Evolutionary conservation across 37 sponge, comb jelly and placozoan genomes (phyloP).

Genomic region (Spongia lamella): DNA sequence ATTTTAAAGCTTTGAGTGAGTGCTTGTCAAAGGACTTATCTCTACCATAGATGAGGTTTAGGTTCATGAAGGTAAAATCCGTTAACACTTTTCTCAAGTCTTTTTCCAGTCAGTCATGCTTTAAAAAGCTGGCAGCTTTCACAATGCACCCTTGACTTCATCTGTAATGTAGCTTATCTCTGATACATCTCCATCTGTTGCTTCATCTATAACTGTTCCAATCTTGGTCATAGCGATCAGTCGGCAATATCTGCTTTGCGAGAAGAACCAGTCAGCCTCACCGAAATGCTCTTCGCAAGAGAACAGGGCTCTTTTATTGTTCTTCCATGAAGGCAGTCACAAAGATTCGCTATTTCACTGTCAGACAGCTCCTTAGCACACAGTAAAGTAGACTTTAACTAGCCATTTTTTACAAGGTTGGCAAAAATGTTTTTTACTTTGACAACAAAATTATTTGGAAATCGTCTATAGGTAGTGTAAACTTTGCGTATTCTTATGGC

Average conservation of each 20-base stretch:
- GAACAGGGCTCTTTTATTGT: neutral
- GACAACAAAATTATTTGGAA: too few species aligned
- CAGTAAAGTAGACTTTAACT: too few species aligned
- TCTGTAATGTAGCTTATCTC: slow-evolving; percentile 28
- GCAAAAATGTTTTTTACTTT: too few species aligned
- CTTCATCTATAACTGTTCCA: slow-evolving; percentile 21
- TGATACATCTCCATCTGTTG: neutral
- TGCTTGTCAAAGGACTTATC: slow-evolving; percentile 33
- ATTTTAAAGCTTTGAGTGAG: slow-evolving; percentile 33
- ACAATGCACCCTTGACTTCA: slow-evolving; percentile 17
- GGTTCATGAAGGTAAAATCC: slow-evolving; percentile 18
- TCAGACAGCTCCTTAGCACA: too few species aligned
- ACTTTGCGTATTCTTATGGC: too few species aligned
- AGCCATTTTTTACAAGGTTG: too few species aligned
- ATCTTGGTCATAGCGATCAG: slow-evolving; percentile 26
- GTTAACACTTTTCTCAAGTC: neutral
- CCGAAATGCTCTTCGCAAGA: slow-evolving; percentile 6
- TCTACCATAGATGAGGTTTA: slow-evolving; percentile 23
- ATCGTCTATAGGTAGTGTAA: too few species aligned
- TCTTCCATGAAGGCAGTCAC: neutral
- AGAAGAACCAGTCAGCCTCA: slow-evolving; percentile 14
- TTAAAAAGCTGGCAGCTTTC: slow-evolving; percentile 9
- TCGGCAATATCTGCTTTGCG: slow-evolving; percentile 31
- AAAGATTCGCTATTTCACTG: slow-evolving; percentile 1
- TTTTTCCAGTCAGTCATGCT: slow-evolving; percentile 9